Base-by-base conservation (phyloP, 92 coral and sea anemone genomes). In the Metridium senile region DNA sequence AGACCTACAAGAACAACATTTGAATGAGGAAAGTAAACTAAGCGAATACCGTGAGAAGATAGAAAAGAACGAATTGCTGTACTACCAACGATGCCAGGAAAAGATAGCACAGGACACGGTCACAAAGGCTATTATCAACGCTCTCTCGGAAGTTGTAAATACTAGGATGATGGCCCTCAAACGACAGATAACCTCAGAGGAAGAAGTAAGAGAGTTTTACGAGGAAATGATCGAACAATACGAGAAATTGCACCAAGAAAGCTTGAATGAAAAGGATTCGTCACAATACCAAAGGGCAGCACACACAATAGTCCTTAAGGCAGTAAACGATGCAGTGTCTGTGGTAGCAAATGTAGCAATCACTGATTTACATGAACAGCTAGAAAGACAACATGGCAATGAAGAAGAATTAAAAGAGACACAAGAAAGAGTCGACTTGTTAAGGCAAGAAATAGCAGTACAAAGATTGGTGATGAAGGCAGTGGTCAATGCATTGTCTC, bases 121-220 rank as follows among this genome's bases (percentile, higher is more conserved):
- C 20, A 74, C 75, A 33, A 65, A 79, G 86, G 83, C 78, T 0
- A 73, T 57, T 19, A 73, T 19, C 56, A 47, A 58, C 45, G 78
- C 78, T 58, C 1, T 73, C 1, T 31, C 11, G 19, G 26, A 31
- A 58, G 9, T 73, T 8, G 78, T 45, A 18, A 35, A 33, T 33
- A 29, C 63, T 9, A 45, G 34, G 9, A 23, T 73, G 22, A 61
- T 30, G 2, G 52, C 30, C 1, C 0, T 57, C 1, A 20, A 72
- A 0, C 63, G 54, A 10, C 66, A 57, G 66, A 19, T 72, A 16
- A 23, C 33, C 0, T 54, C 46, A 39, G 66, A 72, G 33, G 47
- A 72, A 57, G 77, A 54, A 46, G 0, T 57, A 20, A 56, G 52
- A 52, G 62, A 51, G 26, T 16, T 27, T 16, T 27, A 49, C 39